These are phyloP conservation scores for Manis crassicaudata DNA, from an alignment of 2,797 vertebrate genomes.

Conservation along the genomic window DNA sequence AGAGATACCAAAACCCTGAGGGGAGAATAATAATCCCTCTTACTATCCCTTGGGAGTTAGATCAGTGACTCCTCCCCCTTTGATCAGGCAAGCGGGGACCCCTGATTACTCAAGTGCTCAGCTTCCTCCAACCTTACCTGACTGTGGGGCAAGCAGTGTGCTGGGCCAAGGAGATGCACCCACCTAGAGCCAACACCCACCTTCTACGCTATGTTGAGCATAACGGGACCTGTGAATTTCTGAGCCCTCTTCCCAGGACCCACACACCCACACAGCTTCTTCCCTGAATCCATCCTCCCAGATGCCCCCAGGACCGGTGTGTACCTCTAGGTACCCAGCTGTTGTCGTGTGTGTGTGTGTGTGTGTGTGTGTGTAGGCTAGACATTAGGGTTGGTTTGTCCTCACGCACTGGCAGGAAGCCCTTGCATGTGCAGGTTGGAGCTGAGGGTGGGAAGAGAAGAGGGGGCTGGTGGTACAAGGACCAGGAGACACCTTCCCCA, in stretches of 20 bases:
- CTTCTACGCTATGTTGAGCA: neutral
- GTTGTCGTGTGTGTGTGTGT: neutral
- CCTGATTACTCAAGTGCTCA: neutral
- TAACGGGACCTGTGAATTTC: neutral
- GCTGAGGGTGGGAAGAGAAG: neutral
- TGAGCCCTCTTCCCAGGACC: neutral
- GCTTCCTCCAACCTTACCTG: neutral
- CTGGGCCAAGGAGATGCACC: neutral
- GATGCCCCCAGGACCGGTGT: neutral
- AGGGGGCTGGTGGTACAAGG: neutral
- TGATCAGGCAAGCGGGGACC: neutral
- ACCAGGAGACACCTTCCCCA: neutral
- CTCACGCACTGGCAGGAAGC: neutral
- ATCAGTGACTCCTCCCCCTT: neutral
- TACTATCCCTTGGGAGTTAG: neutral
- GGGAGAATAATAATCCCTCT: neutral
- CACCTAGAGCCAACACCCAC: neutral
- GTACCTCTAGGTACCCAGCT: neutral
- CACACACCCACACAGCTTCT: fast-evolving
- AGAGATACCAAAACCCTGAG: neutral
- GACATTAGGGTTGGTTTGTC: neutral
- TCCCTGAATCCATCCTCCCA: neutral
- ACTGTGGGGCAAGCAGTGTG: neutral
- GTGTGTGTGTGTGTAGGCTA: no score
- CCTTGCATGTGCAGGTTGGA: neutral